Evolutionary conservation across 2,888 invertebrate species (phyloP).

Genomic region (Eurytoma californica): DNA sequence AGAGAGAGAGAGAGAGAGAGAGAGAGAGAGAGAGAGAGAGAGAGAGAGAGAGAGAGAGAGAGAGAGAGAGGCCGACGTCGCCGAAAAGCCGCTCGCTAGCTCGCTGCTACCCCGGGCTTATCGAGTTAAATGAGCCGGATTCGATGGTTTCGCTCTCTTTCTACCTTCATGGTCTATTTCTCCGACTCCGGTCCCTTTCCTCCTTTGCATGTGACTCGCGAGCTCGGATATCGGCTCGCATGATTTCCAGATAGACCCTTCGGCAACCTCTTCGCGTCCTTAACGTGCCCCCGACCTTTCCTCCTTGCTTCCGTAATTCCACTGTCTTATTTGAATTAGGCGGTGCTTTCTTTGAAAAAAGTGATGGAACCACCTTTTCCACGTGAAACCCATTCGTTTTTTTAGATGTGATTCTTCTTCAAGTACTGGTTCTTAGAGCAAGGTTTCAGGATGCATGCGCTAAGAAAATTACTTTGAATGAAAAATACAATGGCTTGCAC

Average conservation of each 20-base stretch:
- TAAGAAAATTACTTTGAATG: too few species aligned
- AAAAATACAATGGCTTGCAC: too few species aligned
- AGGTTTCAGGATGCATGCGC: too few species aligned
- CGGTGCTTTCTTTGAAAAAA: too few species aligned
- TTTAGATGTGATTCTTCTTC: neutral
- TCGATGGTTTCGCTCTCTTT: conserved; percentile 41
- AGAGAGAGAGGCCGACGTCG: conserved; percentile 17
- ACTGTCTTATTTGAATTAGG: too few species aligned
- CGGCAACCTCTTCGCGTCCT: too few species aligned
- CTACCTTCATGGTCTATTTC: conserved; percentile 41
- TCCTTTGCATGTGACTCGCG: neutral
- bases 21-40: too few species aligned
- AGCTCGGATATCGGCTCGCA: neutral
- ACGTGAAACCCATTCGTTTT: neutral
- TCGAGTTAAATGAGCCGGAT: conserved; percentile 53
- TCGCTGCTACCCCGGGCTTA: conserved; percentile 37
- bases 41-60: neutral
- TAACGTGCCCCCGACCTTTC: too few species aligned
- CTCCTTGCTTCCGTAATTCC: too few species aligned
- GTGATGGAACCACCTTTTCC: neutral
- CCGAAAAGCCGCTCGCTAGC: conserved; percentile 2
- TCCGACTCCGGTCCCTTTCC: neutral
- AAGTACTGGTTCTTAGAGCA: too few species aligned
- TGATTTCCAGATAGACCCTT: too few species aligned
- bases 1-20: too few species aligned